Base-by-base conservation (phyloP, 2,113 vertebrate species). In the mouse (Mus musculus) region DNA sequence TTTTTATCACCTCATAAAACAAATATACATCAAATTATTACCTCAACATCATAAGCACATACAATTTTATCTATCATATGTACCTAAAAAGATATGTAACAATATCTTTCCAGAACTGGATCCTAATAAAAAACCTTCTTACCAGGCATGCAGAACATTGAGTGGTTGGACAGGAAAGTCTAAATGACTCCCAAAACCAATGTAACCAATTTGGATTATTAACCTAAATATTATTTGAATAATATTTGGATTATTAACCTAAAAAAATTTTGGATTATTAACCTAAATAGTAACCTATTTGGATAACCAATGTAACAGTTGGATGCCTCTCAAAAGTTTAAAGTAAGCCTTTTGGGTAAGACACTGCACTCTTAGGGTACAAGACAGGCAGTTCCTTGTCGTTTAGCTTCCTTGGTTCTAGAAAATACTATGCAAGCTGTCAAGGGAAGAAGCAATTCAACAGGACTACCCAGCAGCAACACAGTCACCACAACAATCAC, bases 41-140 rank as follows among this genome's bases (percentile, higher is more conserved):
- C 30, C 67, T 69, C 67, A 26, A 93, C 2, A 63, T 4, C 4
- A 63, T 49, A 81, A 91, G 42, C 39, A 73, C 20, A 76, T 88
- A 36, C 2, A 42, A 46, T 36, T 82, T 92, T 73, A 54, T 87
- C 76, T 39, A 65, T 81, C 14, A 42, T 46, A 92, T 73, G 36
- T 42, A 54, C 36, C 10, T 73, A 39, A 81, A 95, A 81, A 92
- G n/a, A n/a, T n/a, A n/a, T n/a, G 67, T 80, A 88, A 90, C 33
- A 36, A 72, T 86, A 22, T 13, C 11, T 11, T 2, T 80, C 49
- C 36, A 81, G 33, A 56, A 22, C 52, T 12, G 19, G 9, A 81
- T 19, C 52, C 33, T 56, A 56, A 56, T 52, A 56, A 81, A 9
- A 9, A 80, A n/a, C 33, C 33, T 5, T 1, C 33, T 81, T 24